Conservation (phyloP, 2,888 invertebrate species). For the Venusia cambrica region DNA sequence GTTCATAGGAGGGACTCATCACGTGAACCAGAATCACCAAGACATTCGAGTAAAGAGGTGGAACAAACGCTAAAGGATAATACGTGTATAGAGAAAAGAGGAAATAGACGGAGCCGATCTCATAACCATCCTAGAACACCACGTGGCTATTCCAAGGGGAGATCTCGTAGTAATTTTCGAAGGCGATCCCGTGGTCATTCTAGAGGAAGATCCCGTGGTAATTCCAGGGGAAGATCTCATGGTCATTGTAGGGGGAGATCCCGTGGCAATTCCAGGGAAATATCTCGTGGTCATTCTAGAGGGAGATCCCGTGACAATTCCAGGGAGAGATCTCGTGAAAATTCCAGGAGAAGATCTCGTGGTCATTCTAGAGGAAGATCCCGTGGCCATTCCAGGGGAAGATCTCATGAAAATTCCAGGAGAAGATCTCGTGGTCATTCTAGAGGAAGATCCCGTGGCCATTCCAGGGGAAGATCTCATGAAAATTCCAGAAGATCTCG, state of each 20-base stretch:
- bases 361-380: constrained; percentile 18
- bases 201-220: constrained; percentile 5
- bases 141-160: too few species aligned
- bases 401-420: constrained; percentile 5
- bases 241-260: constrained; percentile 26
- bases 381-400: background rate
- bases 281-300: constrained; percentile 19
- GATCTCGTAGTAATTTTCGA: constrained; percentile 1
- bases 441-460: background rate
- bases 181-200: constrained; percentile 14
- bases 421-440: constrained; percentile 2
- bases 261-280: constrained; percentile 8
- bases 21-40: too few species aligned
- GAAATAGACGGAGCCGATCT: too few species aligned
- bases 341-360: constrained; percentile 15
- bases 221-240: constrained; percentile 21
- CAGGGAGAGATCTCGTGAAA: constrained; percentile 8
- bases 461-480: constrained; percentile 13
- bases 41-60: too few species aligned
- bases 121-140: too few species aligned
- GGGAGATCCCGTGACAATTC: constrained; percentile 22
- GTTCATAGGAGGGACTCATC: too few species aligned
- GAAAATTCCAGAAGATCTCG: constrained; percentile 14
- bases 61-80: too few species aligned
- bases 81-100: too few species aligned